Evolutionary conservation across 1,140 invertebrate genomes (phyloP).

Genomic region (Teleogryllus occipitalis): DNA sequence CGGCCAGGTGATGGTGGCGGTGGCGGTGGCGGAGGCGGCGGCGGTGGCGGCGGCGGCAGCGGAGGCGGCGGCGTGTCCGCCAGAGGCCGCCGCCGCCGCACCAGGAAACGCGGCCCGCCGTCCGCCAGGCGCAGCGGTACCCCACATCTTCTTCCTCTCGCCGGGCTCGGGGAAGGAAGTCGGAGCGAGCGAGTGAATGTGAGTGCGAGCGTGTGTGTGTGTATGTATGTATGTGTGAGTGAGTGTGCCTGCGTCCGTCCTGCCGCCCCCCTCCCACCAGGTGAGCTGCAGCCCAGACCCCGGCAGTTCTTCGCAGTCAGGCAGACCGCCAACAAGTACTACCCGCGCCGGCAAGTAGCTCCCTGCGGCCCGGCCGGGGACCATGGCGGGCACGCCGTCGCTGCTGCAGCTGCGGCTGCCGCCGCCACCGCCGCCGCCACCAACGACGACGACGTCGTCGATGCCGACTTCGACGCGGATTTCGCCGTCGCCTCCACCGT

Average conservation of each 20-base stretch:
- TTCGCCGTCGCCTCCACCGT: neutral
- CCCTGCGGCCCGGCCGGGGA: neutral
- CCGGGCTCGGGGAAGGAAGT: constrained; percentile 1
- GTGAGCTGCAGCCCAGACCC: neutral
- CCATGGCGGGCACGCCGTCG: neutral
- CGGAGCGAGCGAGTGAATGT: neutral
- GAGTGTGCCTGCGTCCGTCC: neutral
- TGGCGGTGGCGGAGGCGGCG: too few relatives aligned
- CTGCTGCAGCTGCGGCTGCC: neutral
- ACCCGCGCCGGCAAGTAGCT: constrained; percentile 1
- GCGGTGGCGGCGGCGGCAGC: too few relatives aligned
- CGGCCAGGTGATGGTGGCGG: neutral
- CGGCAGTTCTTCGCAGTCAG: neutral
- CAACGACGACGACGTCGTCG: neutral
- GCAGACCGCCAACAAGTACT: constrained; percentile 5
- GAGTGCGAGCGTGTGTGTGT: neutral
- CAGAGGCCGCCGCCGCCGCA: neutral
- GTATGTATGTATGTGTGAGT: neutral
- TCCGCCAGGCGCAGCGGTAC: neutral
- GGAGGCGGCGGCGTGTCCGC: neutral
- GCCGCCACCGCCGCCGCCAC: too few relatives aligned
- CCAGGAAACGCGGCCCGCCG: neutral
- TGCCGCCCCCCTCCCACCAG: neutral
- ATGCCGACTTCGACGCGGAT: too few relatives aligned
- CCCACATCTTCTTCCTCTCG: constrained; percentile 6